Evolutionary conservation across 2,797 vertebrate genomes (phyloP), one percentile per base, ranked within the genome.

Genomic region (Sarcophilus harrisii): DNA sequence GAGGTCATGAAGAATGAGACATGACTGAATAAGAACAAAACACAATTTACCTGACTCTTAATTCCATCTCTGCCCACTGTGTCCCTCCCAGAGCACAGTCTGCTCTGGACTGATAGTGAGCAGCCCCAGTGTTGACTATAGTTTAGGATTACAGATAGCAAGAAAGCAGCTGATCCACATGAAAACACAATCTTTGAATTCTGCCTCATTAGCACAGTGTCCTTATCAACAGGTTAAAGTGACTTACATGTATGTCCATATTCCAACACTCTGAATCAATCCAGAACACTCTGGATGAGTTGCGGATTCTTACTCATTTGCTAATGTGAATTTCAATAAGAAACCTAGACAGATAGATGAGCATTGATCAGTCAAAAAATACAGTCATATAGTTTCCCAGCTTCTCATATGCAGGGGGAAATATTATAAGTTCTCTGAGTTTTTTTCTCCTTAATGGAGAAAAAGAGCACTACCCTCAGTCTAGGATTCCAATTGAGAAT

Each of bases 401-500:
- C 14, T 30, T 52, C 12, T 90, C 49, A 30, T 90, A 54, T 14
- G 30, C 30, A 57, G 21, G 4, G 21, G 30, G 90, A 55, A 57
- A 4, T 54, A 55, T 11, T 90, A 32, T 54, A 90, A 90, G 55
- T 54, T 18, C 28, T 90, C 5, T 30, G 14, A 5, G 24, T 29
- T 0, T 32, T 55, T 57, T 90, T 3, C 12, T 30, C 30, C 16
- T 90, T 55, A 29, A 55, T 55, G 12, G 52, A 93, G 58, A 93
- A 92, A 60, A 92, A n/a, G 93, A 81, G 60, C n/a, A 59, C 62
- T 89, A 49, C 16, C 27, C 49, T 55, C 62, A 94, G 93, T 92
- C 91, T 91, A 87, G 90, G 57, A 92, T 94, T 96, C 90, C 94
- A 96, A 32, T 14, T 49, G 45, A 95, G 91, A 94, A 92, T 21